phyloP scores from a whole-genome alignment of 2,797 vertebrate genomes.

The Pseudochirops corinnae region DNA sequence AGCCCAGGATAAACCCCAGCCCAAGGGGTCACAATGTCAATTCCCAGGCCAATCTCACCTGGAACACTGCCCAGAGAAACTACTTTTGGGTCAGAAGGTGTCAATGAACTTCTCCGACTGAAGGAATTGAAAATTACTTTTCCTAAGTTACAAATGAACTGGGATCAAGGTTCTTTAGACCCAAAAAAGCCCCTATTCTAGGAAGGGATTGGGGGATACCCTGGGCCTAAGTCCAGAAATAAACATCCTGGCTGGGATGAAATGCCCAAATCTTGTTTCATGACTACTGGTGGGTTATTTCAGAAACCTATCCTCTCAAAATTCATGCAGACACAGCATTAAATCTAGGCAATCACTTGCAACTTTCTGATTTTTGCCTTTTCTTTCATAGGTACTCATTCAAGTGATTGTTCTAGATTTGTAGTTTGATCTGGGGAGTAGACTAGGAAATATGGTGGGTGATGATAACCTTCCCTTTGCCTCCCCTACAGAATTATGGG shows the following conservation, averaged over 20 bases:
- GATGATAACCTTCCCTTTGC: neutral
- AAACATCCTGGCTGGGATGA: neutral
- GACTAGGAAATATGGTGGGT: neutral
- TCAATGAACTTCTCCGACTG: conserved; percentile 6
- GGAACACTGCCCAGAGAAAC: neutral
- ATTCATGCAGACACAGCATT: neutral
- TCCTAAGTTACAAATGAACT: neutral
- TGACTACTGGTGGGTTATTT: neutral
- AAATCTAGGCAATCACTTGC: neutral
- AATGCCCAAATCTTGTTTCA: conserved; percentile 19
- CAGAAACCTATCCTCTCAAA: conserved; percentile 13
- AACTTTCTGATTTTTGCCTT: neutral
- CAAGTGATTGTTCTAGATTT: neutral
- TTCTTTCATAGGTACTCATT: neutral
- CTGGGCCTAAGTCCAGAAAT: neutral
- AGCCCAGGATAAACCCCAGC: neutral
- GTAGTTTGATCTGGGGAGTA: neutral
- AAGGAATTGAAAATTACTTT: conserved; percentile 16
- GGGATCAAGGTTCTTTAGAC: neutral
- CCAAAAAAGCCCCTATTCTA: neutral
- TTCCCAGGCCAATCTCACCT: conserved; percentile 43
- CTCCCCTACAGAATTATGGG: neutral
- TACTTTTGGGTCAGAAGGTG: conserved; percentile 55
- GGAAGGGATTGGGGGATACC: neutral
- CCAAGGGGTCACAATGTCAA: conserved; percentile 35